Percentiles rank a stretch among this genome's conserved stretches.
Conservation (phyloP, 2,797 vertebrate genomes). For the Mallotus villosus region DNA sequence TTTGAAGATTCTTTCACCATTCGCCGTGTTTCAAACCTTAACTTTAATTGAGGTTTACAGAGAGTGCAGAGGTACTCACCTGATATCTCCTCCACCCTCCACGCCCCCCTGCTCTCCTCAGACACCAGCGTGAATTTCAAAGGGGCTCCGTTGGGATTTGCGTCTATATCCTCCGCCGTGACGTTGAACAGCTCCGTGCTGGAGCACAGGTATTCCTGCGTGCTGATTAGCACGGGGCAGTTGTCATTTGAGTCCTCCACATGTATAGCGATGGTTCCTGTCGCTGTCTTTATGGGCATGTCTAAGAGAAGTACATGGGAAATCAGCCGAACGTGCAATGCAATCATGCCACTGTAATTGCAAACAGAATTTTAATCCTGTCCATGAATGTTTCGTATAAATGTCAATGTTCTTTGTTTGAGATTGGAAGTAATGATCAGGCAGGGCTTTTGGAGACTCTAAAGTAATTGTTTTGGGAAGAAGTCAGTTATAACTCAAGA, state of each 20-base stretch:
- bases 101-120: conserved; percentile 61
- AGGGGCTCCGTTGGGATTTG: conserved; percentile 71
- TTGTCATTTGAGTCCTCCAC: conserved; percentile 82
- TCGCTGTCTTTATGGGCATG: conserved; percentile 57
- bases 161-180: conserved; percentile 75
- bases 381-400: too few relatives aligned
- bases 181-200: conserved; percentile 62
- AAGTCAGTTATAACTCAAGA: too few relatives aligned
- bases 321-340: background rate
- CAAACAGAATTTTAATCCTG: too few relatives aligned
- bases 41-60: background rate
- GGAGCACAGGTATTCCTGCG: conserved; percentile 66
- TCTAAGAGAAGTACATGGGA: conserved; percentile 29
- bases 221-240: conserved; percentile 72
- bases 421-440: too few relatives aligned
- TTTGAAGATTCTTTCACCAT: too few relatives aligned
- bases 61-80: conserved; percentile 61
- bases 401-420: too few relatives aligned
- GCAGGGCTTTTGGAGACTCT: too few relatives aligned
- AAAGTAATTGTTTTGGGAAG: too few relatives aligned
- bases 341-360: too few relatives aligned
- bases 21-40: too few relatives aligned
- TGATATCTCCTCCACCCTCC: conserved; percentile 69
- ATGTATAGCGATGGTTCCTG: conserved; percentile 77
- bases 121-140: conserved; percentile 75